Evolutionary conservation across 2,113 vertebrate genomes (phyloP), one percentile per base, ranked within the genome.

Genomic region (Hemichromis elongatus): DNA sequence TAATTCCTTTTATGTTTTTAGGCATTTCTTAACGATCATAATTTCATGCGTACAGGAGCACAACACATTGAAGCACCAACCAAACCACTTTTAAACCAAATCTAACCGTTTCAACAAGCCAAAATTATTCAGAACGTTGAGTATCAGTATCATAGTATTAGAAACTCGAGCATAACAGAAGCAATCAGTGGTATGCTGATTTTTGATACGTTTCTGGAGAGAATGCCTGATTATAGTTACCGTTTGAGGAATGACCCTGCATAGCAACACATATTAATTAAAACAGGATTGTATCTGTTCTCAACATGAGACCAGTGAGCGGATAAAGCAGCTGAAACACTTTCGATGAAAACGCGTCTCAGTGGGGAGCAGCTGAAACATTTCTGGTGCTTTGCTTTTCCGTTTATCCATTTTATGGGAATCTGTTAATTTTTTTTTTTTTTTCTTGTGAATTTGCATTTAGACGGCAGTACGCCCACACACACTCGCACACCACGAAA

Each of bases 391-490:
- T 47, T 73, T 28, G 21, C 40, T 47, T 73, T 73, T 73, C 24
- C 24, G 2, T 73, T 47, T 47, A 28, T 42, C 37, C 66, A 26
- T 26, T 5, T 26, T 35, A 33, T 42, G 2, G 10, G 52, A 18
- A 9, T 68, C 53, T 50, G 2, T 7, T 7, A 12, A 52, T 82
- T 13, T 5, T 9, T 9, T 30, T 78, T 37, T 10, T 37, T 37
- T 7, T 8, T 12, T 84, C 54, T 10, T 77, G 63, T 77, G 52
- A 55, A 88, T 92, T 89, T 85, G 80, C 82, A 91, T 92, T 77
- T 78, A 88, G 55, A 90, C 55, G 77, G 85, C 70, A 55, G 80
- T 37, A 81, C 75, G 8, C 92, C 90, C 88, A 92, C 91, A 79
- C 86, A 81, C 47, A 75, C 73, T 79, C 35, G 40, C 81, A 84